Conservation (phyloP, 2,797 vertebrate species). For the Sandelia bainsii region DNA sequence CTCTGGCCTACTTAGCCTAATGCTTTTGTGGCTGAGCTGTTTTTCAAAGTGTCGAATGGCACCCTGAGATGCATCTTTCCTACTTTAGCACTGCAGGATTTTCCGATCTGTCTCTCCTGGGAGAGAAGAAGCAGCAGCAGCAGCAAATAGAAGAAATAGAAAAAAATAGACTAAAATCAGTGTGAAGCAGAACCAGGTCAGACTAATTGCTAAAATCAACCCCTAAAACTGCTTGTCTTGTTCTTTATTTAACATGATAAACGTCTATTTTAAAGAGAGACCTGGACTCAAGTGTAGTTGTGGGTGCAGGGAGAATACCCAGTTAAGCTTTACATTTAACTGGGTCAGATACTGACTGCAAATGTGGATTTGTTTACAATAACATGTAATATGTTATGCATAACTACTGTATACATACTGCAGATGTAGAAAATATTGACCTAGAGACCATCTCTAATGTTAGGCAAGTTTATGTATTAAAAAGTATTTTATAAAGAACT, state of each 20-base stretch:
- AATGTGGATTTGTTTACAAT: no score
- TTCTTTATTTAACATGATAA: background rate
- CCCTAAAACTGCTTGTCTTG: background rate
- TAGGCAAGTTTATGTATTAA: no score
- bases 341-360: no score
- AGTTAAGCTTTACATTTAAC: no score
- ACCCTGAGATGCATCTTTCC: constrained; percentile 38
- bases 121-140: constrained; percentile 8
- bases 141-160: constrained; percentile 34
- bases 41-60: constrained; percentile 23
- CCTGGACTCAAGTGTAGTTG: no score
- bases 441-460: no score
- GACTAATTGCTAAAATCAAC: background rate
- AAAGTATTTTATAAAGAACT: no score
- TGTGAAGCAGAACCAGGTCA: constrained; percentile 7
- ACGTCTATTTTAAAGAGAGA: background rate
- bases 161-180: background rate
- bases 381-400: no score
- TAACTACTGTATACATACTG: no score
- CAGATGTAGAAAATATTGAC: no score
- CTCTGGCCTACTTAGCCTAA: constrained; percentile 38
- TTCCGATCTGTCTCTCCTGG: constrained; percentile 35
- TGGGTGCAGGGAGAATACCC: no score
- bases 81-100: constrained; percentile 36
- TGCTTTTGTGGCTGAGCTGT: constrained; percentile 25